Conservation (phyloP, 2,797 vertebrate genomes). For the Ataeniobius toweri region DNA sequence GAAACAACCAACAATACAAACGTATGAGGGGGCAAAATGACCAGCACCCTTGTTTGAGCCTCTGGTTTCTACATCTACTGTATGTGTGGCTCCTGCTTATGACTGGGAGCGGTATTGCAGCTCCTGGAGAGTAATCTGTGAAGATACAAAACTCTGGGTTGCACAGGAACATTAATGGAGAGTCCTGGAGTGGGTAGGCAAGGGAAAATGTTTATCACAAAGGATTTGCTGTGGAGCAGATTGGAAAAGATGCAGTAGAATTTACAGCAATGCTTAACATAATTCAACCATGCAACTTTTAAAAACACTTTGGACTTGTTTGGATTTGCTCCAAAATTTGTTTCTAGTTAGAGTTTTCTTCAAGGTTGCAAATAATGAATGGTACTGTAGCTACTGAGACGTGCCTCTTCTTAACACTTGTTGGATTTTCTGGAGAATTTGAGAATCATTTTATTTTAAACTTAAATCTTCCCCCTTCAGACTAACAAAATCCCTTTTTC, state of each 20-base stretch:
- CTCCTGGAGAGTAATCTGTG: not conserved
- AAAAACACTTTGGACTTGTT: not conserved
- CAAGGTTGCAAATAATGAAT: not conserved
- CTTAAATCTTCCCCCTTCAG: slow-evolving; percentile 1
- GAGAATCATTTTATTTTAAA: slow-evolving; percentile 14
- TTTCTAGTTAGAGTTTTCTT: not conserved
- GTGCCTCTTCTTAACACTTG: not conserved
- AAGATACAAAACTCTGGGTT: not conserved
- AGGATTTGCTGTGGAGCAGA: not conserved
- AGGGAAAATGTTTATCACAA: not conserved
- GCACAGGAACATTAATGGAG: not conserved
- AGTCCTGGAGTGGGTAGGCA: not conserved
- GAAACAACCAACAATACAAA: not conserved
- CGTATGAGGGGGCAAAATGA: not conserved
- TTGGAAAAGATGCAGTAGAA: not conserved
- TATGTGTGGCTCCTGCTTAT: not conserved
- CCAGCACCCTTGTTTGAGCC: not conserved
- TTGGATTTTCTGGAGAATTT: not conserved
- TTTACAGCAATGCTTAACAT: not conserved
- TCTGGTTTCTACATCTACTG: not conserved
- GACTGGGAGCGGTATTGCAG: not conserved
- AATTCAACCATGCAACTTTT: not conserved
- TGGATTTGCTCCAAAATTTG: not conserved
- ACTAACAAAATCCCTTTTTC: slow-evolving; percentile 19
- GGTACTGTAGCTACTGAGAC: not conserved